These are phyloP conservation scores for Rhincodon typus DNA, from an alignment of 2,797 vertebrate species.

Conservation along the genomic window DNA sequence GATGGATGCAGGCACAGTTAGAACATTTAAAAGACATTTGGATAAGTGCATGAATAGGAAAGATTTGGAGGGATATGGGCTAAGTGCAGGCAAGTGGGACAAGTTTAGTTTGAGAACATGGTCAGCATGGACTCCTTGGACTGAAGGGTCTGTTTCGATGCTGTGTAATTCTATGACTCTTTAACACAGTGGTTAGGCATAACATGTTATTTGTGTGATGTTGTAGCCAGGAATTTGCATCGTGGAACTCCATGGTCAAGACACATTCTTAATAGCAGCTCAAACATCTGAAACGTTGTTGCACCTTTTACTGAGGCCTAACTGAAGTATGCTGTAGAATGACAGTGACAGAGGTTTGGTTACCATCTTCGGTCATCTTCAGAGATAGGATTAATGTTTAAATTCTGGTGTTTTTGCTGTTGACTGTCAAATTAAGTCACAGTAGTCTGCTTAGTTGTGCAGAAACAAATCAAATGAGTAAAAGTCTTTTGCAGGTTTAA, in stretches of 20 bases:
- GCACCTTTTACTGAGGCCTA: not conserved
- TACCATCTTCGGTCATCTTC: not conserved
- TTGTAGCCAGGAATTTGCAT: not conserved
- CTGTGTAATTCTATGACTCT: not conserved
- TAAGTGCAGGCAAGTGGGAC: too few relatives aligned
- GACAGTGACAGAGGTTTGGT: not conserved
- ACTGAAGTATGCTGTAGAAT: not conserved
- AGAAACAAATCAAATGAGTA: not conserved
- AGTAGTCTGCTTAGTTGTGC: not conserved
- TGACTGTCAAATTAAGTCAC: not conserved
- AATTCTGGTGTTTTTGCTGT: not conserved
- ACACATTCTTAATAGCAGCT: not conserved
- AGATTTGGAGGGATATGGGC: too few relatives aligned
- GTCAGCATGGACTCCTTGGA: too few relatives aligned
- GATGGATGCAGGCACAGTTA: too few relatives aligned
- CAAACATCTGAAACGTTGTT: not conserved
- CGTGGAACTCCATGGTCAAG: not conserved
- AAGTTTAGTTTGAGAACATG: too few relatives aligned
- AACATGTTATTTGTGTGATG: not conserved
- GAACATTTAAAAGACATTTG: too few relatives aligned
- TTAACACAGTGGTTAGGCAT: not conserved
- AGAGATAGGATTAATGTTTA: not conserved
- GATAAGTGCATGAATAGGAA: too few relatives aligned
- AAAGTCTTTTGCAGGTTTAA: not conserved
- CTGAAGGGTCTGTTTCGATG: too few relatives aligned